Evolutionary conservation across 2,797 vertebrate genomes (phyloP), one percentile per base, ranked within the genome.

Genomic region (Danio choprae): DNA sequence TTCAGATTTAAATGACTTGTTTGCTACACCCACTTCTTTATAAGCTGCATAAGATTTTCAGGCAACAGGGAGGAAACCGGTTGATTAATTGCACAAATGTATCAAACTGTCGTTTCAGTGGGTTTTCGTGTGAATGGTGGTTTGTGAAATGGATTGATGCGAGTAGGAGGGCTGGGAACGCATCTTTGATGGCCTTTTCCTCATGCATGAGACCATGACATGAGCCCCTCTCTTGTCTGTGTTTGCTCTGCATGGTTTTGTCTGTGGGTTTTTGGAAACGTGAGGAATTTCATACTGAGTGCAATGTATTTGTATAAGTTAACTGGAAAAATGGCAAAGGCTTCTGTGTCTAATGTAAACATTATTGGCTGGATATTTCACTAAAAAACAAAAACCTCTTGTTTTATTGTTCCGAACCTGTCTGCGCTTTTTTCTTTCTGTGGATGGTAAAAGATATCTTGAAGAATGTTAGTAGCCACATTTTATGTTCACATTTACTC

Each of bases 241-340:
- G 91, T 92, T 93, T 92, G 89, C 82, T 89, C 89, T 92, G 91
- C 87, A 88, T 79, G 88, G 87, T 92, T 94, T 93, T 93, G 92
- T 92, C 90, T 89, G 86, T 88, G 91, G 88, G 88, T 89, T 91
- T 91, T 92, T 89, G 85, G 82, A 92, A 91, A 91, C 84, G 91
- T 91, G 85, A 91, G 91, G 92, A 93, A 93, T 94, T 88, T 89
- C 73, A 65, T 85, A 89, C 87, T 10, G 40, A 20, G 22, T 29
- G 16, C 69, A 68, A 55, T 16, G 58, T 72, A 53, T 62, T 29
- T 56, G 4, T 29, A 0, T 70, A 16, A 15, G 44, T 20, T 48
- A 56, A 56, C 36, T 62, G 13, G 40, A 43, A 18, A 12, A 7
- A 22, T 9, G 20, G 11, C 18, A 22, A n/a, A 46, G 18, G 43